Percentiles rank a stretch among this genome's conserved stretches.
Conservation (phyloP, 2,888 invertebrate species). For the Chydorus sphaericus region DNA sequence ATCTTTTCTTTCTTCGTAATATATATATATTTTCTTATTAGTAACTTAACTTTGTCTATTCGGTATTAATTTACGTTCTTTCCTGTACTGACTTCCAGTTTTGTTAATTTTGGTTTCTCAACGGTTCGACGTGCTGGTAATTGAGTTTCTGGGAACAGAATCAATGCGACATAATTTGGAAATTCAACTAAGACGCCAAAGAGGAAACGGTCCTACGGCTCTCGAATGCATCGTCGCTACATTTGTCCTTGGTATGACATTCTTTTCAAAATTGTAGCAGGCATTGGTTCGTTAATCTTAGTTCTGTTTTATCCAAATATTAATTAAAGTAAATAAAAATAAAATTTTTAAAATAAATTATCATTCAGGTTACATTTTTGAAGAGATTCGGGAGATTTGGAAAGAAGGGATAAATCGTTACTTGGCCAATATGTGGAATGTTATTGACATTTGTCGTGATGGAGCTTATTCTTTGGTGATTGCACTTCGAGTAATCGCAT, state of each 20-base stretch:
- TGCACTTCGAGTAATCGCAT: slow-evolving; percentile 51
- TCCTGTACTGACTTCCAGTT: slow-evolving; percentile 39
- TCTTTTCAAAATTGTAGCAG: neutral
- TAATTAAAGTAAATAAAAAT: neutral
- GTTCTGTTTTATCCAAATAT: neutral
- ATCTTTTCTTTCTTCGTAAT: slow-evolving; percentile 84
- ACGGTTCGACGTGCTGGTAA: slow-evolving; percentile 61
- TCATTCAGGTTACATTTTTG: slow-evolving; percentile 70
- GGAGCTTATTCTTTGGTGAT: slow-evolving; percentile 62
- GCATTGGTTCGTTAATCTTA: neutral
- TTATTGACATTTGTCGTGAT: slow-evolving; percentile 86
- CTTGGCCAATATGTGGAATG: slow-evolving; percentile 88
- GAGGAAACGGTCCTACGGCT: slow-evolving; percentile 72
- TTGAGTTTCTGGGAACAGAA: slow-evolving; percentile 55
- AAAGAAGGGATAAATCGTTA: slow-evolving; percentile 73
- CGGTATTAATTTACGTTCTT: no score
- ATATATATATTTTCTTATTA: slow-evolving; percentile 22
- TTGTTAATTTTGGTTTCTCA: slow-evolving; percentile 83
- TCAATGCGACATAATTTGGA: slow-evolving; percentile 45
- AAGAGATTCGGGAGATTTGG: slow-evolving; percentile 82
- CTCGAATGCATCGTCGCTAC: slow-evolving; percentile 67
- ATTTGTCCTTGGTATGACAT: slow-evolving; percentile 62
- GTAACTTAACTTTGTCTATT: slow-evolving; percentile 1
- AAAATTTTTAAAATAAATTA: no score
- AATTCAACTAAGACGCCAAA: slow-evolving; percentile 49